phyloP scores from a whole-genome alignment of 2,797 vertebrate genomes.

The Meda fulgida region DNA sequence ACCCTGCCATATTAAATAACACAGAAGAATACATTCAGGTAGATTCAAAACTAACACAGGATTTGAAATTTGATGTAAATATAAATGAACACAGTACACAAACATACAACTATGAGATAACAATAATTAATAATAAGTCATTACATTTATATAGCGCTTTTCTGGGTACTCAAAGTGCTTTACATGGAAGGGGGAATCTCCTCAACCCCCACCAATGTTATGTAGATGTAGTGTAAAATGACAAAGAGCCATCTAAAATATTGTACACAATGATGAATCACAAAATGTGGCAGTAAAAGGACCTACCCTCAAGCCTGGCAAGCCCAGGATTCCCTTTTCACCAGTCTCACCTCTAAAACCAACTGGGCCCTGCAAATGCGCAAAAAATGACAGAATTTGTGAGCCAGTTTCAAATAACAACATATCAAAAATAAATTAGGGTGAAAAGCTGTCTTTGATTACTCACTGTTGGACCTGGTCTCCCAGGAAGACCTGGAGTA shows the following conservation, averaged over 20 bases:
- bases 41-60: neutral
- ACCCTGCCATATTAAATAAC: conserved; percentile 77
- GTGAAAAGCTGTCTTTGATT: neutral
- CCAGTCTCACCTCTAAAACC: conserved; percentile 81
- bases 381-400: conserved; percentile 16
- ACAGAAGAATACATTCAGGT: neutral
- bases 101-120: neutral
- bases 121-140: too few relatives aligned
- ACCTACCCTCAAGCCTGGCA: conserved; percentile 89
- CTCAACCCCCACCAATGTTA: too few relatives aligned
- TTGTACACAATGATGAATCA: neutral
- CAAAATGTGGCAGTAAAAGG: neutral
- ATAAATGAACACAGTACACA: neutral
- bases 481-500: conserved; percentile 75
- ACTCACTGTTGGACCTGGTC: conserved; percentile 81
- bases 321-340: conserved; percentile 91
- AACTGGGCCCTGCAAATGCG: conserved; percentile 75
- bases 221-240: neutral
- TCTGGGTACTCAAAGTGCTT: too few relatives aligned
- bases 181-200: too few relatives aligned
- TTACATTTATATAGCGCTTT: too few relatives aligned
- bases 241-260: neutral
- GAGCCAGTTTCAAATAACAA: neutral
- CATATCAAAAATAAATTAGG: neutral
- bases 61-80: neutral